Base-by-base conservation (phyloP, 2,797 vertebrate species). In the Lacerta bilineata region DNA sequence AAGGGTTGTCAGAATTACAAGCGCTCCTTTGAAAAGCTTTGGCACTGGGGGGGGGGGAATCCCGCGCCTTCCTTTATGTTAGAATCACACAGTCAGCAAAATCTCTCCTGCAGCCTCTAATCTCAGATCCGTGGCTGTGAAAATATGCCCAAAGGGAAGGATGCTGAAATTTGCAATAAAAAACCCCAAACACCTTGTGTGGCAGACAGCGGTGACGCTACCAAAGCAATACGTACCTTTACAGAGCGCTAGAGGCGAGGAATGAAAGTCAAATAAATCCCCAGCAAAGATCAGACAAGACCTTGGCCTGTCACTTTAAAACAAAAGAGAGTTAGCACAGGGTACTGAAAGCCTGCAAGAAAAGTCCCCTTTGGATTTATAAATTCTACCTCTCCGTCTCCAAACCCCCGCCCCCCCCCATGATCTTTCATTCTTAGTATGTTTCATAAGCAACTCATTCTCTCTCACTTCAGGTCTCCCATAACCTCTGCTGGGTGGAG, bases 91-190 rank as follows among this genome's bases (percentile, higher is more conserved):
- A 86, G 71, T 59, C 33, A 75, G 15, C 39, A 39, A 64, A 41
- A 69, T 92, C 85, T 91, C 93, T 91, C 93, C 84, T 84, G 84
- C 36, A 92, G 50, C 4, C 6, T 91, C 92, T 93, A 46, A 91
- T 81, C 90, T 90, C 92, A 86, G 91, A 78, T 92, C 92, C 77
- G 88, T 94, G 82, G 75, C 59, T 83, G 0, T 85, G 76, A 78
- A 87, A 79, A 69, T 83, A 85, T 76, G 69, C 69, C 13, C 91
- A 85, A 79, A 72, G 89, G 86, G 91, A 91, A 85, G 81, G 86
- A 7, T 82, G 59, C 88, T 86, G 75, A 85, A 9, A 74, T 82
- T 90, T 46, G 68, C 82, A 87, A 86, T 88, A 33, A 64, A 86
- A 33, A 46, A 61, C 39, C 68, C 72, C 88, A 80, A 36, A 82